A percentile compares a stretch with the other conserved stretches of the same genome.
phyloP scores from a whole-genome alignment of 2,888 invertebrate species.

The Tenthredo distinguenda region DNA sequence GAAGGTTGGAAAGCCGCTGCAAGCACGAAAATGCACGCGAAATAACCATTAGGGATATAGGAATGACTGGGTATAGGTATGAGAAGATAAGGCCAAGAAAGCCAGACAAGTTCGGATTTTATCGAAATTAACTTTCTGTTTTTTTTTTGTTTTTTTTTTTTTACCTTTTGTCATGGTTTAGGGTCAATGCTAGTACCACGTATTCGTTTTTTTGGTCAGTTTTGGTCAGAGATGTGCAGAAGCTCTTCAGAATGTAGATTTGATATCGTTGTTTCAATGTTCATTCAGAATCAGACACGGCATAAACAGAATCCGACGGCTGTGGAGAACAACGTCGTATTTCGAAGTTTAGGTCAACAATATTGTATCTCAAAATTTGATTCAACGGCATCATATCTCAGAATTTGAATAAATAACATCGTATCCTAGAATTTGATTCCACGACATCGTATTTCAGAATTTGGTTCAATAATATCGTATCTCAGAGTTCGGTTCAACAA shows the following conservation, averaged over 20 bases:
- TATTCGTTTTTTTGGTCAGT: neutral
- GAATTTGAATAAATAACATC: no score
- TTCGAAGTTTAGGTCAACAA: neutral
- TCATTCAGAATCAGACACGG: neutral
- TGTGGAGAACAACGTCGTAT: neutral
- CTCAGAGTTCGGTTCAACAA: no score
- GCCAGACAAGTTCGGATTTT: neutral
- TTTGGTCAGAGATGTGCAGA: neutral
- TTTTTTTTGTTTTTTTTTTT: neutral
- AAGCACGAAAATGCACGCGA: constrained; percentile 5
- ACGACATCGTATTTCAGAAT: no score
- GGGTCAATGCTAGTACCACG: neutral
- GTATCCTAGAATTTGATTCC: no score
- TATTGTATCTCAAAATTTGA: neutral
- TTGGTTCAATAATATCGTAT: no score
- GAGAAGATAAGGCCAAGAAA: neutral
- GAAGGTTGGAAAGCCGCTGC: neutral
- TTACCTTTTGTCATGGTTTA: neutral
- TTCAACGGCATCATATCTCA: no score
- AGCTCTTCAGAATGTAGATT: neutral
- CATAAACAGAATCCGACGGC: neutral
- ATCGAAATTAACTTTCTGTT: neutral
- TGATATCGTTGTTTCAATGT: neutral
- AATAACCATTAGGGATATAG: neutral
- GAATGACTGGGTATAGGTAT: neutral